Evolutionary conservation across 2,797 vertebrate genomes (phyloP).

Genomic region (Danionella dracula): DNA sequence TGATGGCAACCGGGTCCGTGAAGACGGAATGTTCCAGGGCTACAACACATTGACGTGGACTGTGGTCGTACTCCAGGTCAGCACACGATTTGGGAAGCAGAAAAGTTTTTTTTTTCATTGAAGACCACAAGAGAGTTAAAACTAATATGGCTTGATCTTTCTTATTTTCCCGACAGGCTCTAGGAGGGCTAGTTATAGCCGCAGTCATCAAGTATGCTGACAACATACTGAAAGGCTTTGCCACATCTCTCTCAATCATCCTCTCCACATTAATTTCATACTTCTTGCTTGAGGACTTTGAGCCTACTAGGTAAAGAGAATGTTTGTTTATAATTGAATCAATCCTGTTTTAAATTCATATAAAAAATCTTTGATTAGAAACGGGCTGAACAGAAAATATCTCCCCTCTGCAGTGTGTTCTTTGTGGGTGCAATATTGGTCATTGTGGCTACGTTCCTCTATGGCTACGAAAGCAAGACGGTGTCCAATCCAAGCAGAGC

Average conservation of each 20-base stretch:
- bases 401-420: slow-evolving; percentile 76
- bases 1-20: slow-evolving; percentile 82
- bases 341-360: no score
- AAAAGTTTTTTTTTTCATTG: no score
- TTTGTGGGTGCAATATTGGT: slow-evolving; percentile 90
- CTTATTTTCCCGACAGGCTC: slow-evolving; percentile 77
- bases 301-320: slow-evolving; percentile 81
- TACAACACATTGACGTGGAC: slow-evolving; percentile 91
- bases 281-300: slow-evolving; percentile 96
- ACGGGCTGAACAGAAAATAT: neutral
- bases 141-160: neutral
- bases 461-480: slow-evolving; percentile 88
- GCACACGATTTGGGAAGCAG: neutral
- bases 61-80: slow-evolving; percentile 91
- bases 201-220: slow-evolving; percentile 99
- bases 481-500: slow-evolving; percentile 84
- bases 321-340: no score
- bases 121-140: neutral
- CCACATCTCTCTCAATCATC: slow-evolving; percentile 97
- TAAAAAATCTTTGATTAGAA: neutral
- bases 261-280: slow-evolving; percentile 95
- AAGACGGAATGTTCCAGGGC: slow-evolving; percentile 95
- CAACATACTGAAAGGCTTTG: slow-evolving; percentile 98
- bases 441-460: slow-evolving; percentile 92
- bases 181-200: slow-evolving; percentile 94